Evolutionary conservation across 2,797 vertebrate species (phyloP), one percentile per base, ranked within the genome.

Genomic region (Scolopax bukidnonensis): DNA sequence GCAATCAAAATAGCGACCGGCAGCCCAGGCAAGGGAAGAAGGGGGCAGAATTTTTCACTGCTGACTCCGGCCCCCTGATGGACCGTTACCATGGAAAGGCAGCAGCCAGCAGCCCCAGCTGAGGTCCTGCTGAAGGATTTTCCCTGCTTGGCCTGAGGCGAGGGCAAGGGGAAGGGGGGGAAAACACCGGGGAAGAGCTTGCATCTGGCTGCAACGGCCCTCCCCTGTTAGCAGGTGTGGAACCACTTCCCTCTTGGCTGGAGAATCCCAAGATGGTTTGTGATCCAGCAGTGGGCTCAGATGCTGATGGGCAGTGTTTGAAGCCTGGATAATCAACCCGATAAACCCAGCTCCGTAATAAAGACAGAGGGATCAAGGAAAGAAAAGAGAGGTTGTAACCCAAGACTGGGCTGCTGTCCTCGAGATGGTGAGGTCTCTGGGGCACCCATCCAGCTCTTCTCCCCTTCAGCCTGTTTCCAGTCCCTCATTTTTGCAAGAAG

Each of bases 21-120:
- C 73, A 54, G 78, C 65, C 77, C 64, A 40, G 59, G 61, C 14
- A 1, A 73, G 67, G 70, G 51, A 70, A 81, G 57, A 80, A 64
- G 84, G 45, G 59, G 64, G 50, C 82, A 81, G 86, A 75, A 88
- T 84, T 87, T 81, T 79, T 93, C 53, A 2, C 85, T 82, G 82
- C 74, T 8, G 69, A 91, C 79, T 90, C 80, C 5, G 45, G 94
- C 95, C 96, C 92, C 96, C 92, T 87, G 92, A 95, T 61, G 88
- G 94, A 95, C 70, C 2, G 93, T 96, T 96, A 94, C 93, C 96
- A 95, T 96, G 95, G 96, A 91, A 97, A 96, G 90, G 60, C 69
- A 4, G 91, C 92, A 92, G 89, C 87, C 82, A 79, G 80, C 90
- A 60, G 93, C 86, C 93, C 80, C 93, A 89, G 96, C 95, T 95